Conservation (phyloP, 2,113 vertebrate species). For the Ancistrus triradiatus region DNA sequence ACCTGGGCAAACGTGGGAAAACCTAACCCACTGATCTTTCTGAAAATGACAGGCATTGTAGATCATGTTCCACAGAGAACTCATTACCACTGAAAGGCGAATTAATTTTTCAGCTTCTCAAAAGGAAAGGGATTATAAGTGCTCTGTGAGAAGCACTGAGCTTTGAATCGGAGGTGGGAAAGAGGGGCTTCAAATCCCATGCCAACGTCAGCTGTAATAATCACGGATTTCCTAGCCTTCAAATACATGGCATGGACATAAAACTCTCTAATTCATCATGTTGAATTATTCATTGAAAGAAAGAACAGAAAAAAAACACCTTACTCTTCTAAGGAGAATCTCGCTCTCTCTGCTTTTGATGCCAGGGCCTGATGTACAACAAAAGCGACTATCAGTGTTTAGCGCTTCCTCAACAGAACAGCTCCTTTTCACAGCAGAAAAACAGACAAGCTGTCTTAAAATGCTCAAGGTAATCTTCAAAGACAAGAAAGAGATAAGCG, state of each 20-base stretch:
- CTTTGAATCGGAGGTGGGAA: not conserved
- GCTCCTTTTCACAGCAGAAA: conserved; percentile 7
- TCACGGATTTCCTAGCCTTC: conserved; percentile 21
- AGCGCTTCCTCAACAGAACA: not conserved
- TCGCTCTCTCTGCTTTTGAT: not conserved
- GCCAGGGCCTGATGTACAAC: conserved; percentile 9
- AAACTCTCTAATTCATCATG: conserved; percentile 18
- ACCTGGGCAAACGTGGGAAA: conserved; percentile 3
- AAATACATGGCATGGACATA: conserved; percentile 1
- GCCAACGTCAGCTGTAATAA: conserved; percentile 15
- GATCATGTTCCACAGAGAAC: conserved; percentile 7
- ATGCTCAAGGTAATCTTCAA: not conserved
- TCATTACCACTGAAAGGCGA: not conserved
- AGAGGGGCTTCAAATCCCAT: conserved; percentile 20
- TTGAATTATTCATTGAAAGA: conserved; percentile 34
- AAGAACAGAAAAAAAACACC: conserved; percentile 9
- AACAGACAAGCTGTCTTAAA: not conserved
- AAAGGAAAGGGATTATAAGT: conserved; percentile 3
- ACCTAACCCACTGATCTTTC: not conserved
- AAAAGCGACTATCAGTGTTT: conserved; percentile 13
- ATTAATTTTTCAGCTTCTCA: conserved; percentile 1
- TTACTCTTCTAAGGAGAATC: conserved; percentile 9
- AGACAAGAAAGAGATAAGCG: conserved; percentile 1
- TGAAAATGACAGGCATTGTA: not conserved
- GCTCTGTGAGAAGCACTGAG: conserved; percentile 7